Conservation (phyloP, 1,140 invertebrate genomes). For the Drosophila trapezifrons region DNA sequence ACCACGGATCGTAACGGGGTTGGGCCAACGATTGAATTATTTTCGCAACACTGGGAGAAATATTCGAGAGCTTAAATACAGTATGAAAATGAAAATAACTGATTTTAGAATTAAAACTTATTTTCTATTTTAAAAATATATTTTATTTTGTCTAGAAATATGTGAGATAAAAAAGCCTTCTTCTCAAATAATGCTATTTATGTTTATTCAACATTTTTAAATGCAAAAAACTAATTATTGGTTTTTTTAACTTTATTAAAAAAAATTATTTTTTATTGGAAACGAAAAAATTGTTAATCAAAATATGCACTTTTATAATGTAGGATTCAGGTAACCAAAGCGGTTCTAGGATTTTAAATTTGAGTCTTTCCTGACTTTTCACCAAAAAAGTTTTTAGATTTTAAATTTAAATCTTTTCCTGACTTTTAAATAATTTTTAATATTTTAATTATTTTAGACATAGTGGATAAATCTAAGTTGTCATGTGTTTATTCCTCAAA, state of each 20-base stretch:
- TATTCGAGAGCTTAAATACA: background rate
- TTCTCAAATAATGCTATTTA: background rate
- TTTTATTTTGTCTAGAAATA: background rate
- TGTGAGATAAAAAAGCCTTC: background rate
- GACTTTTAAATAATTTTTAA: background rate
- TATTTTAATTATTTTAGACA: background rate
- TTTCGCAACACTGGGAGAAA: constrained; percentile 69
- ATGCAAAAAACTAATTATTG: no score
- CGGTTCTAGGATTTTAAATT: background rate
- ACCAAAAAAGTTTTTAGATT: no score
- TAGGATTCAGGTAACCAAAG: no score
- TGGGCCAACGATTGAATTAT: constrained; percentile 39
- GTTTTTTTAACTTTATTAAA: no score
- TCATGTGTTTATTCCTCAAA: no score
- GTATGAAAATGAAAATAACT: background rate
- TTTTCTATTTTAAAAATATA: background rate
- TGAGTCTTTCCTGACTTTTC: no score
- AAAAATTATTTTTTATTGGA: no score
- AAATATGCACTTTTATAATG: no score
- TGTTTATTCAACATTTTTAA: background rate
- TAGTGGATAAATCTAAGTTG: no score
- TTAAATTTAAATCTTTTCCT: no score
- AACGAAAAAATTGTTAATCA: no score
- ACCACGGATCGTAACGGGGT: constrained; percentile 24
- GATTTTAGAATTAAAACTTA: background rate